phyloP scores from a whole-genome alignment of 1,140 invertebrate genomes.

The Drosophila ohnishii region DNA sequence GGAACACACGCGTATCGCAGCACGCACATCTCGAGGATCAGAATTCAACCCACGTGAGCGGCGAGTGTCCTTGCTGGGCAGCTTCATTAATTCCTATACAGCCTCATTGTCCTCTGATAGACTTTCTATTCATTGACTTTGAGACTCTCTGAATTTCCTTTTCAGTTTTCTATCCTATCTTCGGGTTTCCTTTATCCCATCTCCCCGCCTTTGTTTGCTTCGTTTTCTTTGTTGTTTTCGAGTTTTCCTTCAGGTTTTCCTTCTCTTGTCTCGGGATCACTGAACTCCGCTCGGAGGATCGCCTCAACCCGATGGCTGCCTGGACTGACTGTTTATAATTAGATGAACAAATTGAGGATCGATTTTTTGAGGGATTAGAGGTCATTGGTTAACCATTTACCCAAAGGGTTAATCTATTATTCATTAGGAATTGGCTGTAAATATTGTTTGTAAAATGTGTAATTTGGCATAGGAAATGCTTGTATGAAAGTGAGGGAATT shows the following conservation, averaged over 20 bases:
- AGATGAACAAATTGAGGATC: constrained; percentile 13
- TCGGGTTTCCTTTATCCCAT: constrained; percentile 30
- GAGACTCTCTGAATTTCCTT: constrained; percentile 20
- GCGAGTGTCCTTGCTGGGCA: constrained; percentile 26
- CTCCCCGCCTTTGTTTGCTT: constrained; percentile 37
- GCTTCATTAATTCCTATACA: constrained; percentile 41
- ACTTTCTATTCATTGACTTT: constrained; percentile 33
- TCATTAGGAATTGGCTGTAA: not conserved
- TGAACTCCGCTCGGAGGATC: constrained; percentile 36
- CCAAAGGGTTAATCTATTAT: not conserved
- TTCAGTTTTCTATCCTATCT: constrained; percentile 12
- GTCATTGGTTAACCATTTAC: not conserved
- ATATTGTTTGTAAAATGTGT: not conserved
- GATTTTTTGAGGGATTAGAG: constrained; percentile 8
- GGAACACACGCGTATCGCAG: constrained; percentile 78
- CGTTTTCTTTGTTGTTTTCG: constrained; percentile 22
- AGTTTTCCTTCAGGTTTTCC: constrained; percentile 19
- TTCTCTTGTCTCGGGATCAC: constrained; percentile 9
- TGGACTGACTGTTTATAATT: constrained; percentile 32
- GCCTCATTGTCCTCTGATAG: constrained; percentile 12
- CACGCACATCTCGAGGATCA: constrained; percentile 66
- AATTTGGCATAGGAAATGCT: too few species aligned
- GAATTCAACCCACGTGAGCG: constrained; percentile 40
- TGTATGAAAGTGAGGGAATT: not conserved
- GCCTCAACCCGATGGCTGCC: not conserved